phyloP scores from a whole-genome alignment of 2,888 invertebrate genomes.

The Oxytorus armatus region DNA sequence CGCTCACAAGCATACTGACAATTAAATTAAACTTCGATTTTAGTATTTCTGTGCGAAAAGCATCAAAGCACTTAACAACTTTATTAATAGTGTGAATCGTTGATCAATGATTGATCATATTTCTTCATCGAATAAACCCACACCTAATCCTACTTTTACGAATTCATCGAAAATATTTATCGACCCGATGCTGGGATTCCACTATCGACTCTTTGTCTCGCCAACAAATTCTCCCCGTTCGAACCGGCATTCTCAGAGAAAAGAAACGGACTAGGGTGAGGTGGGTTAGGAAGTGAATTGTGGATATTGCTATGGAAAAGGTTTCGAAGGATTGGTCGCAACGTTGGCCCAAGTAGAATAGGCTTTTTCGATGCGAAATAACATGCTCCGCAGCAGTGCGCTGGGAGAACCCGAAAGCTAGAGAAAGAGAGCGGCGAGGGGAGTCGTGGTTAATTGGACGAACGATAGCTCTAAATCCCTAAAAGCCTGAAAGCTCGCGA shows the following conservation, averaged over 20 bases:
- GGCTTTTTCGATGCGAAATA: slow-evolving; percentile 52
- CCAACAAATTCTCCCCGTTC: background rate
- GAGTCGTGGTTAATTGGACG: slow-evolving; percentile 77
- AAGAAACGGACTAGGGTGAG: background rate
- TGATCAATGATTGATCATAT: background rate
- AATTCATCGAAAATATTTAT: background rate
- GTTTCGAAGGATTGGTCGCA: slow-evolving; percentile 43
- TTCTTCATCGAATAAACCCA: background rate
- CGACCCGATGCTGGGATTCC: background rate
- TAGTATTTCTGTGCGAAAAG: background rate
- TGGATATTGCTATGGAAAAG: slow-evolving; percentile 13
- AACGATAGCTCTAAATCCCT: slow-evolving; percentile 78
- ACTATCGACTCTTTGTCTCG: background rate
- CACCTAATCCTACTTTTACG: background rate
- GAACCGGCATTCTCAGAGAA: background rate
- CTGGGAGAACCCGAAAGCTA: slow-evolving; percentile 56
- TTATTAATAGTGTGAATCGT: background rate
- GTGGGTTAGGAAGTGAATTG: background rate
- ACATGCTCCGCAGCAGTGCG: slow-evolving; percentile 6
- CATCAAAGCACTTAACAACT: background rate
- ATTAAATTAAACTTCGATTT: background rate
- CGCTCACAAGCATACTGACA: background rate
- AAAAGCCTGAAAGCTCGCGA: slow-evolving; percentile 70
- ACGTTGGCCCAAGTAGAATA: slow-evolving; percentile 40
- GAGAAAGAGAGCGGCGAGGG: slow-evolving; percentile 39